phyloP scores from a whole-genome alignment of 2,888 invertebrate genomes.

The Gryllus longicercus region DNA sequence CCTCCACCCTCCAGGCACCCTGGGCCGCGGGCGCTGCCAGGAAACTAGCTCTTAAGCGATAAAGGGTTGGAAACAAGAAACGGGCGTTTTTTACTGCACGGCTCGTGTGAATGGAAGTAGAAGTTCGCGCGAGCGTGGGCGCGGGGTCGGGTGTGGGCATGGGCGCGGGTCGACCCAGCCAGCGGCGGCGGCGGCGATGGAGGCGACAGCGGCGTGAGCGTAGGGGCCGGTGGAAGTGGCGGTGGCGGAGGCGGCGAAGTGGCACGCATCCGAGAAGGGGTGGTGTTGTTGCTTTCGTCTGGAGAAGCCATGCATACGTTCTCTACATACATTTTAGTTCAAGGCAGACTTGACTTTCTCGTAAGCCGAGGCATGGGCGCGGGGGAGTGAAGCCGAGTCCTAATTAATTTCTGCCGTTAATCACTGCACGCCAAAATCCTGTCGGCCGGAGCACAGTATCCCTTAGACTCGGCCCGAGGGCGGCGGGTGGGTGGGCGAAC shows the following conservation, averaged over 20 bases:
- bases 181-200: no score
- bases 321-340: conserved; percentile 6
- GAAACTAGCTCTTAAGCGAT: conserved; percentile 17
- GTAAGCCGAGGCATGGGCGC: not conserved
- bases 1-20: not conserved
- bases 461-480: not conserved
- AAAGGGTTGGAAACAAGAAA: conserved; percentile 7
- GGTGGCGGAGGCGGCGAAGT: no score
- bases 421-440: conserved; percentile 32
- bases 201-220: no score
- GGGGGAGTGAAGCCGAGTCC: conserved; percentile 28
- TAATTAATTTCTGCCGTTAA: conserved; percentile 37
- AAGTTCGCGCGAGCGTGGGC: not conserved
- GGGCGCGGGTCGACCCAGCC: no score
- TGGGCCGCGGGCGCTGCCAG: not conserved
- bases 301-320: not conserved
- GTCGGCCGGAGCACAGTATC: not conserved
- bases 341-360: conserved; percentile 17
- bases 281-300: not conserved
- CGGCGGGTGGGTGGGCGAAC: no score
- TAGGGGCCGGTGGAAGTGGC: no score
- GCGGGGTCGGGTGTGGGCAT: not conserved
- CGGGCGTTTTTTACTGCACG: not conserved
- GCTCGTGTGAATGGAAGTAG: not conserved
- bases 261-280: no score